Base-by-base conservation (phyloP, 2,113 vertebrate species). In the Ptilorrhoa leucosticta region DNA sequence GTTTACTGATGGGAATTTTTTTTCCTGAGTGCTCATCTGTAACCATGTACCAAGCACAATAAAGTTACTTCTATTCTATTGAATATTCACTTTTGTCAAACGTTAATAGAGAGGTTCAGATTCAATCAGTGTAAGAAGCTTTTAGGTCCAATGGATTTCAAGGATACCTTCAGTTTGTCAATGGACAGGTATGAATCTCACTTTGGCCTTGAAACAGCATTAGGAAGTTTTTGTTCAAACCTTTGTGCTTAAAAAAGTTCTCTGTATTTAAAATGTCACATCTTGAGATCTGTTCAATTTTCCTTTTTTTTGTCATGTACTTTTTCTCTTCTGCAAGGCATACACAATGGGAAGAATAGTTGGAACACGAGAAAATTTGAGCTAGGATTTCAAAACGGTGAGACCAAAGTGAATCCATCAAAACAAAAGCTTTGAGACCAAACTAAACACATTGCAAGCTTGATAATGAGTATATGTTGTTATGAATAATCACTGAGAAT, bases 391-490 rank as follows among this genome's bases (percentile, higher is more conserved):
- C 53, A 96, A 90, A 95, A 69, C 82, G n/a, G 88, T 48, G 60
- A 96, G 90, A 66, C 84, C 30, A 82, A 91, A 80, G 73, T 91
- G 76, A 87, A 90, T 96, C 94, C 33, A 0, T 96, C 90, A 95
- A 89, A 93, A 89, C 88, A 96, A 95, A 95, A 75, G 78, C 83
- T 97, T 93, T 91, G 83, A 83, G 63, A 89, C 42, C 13, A 72
- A 97, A 78, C 19, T 12, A 90, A 96, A 90, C n/a, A 60, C 72
- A 63, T 87, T 83, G n/a, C 61, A 96, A 96, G 93, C 61, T 87
- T 95, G 93, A 82, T 94, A 95, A 97, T 80, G 66, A 97, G 82
- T 87, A 58, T 70, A 78, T 85, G 82, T 70, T 92, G 81, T 83
- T 97, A 83, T 79, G 83, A 97, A 96, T 92, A 83, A 72, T 54